Percentiles rank a stretch among this genome's conserved stretches.
Evolutionary conservation across 2,113 vertebrate genomes (phyloP).

Genomic region (Terrapene triunguis): DNA sequence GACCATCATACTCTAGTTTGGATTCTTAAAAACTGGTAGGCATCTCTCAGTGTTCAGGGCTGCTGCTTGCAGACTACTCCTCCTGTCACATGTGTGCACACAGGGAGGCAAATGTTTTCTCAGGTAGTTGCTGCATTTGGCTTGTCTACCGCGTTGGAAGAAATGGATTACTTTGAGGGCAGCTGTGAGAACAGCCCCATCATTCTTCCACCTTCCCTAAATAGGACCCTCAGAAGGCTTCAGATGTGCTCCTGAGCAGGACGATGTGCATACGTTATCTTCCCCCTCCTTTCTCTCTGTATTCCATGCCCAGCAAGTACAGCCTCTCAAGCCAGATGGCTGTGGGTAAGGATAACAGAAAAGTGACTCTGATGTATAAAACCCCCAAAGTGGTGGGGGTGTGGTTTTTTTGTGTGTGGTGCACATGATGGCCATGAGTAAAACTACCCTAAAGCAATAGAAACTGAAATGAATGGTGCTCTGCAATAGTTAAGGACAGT

Average conservation of each 20-base stretch:
- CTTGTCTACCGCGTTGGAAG: background rate
- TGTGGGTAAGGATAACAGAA: background rate
- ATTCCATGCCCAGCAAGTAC: no score
- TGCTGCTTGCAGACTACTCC: fast-evolving
- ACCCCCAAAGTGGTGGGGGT: no score
- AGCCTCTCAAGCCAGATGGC: no score
- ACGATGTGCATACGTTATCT: background rate
- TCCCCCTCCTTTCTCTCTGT: no score
- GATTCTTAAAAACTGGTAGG: background rate
- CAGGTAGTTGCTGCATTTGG: background rate
- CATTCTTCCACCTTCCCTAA: background rate
- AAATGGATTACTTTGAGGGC: background rate
- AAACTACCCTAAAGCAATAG: background rate
- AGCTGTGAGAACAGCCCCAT: no score
- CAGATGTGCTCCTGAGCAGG: background rate
- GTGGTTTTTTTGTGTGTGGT: no score
- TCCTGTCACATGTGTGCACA: fast-evolving
- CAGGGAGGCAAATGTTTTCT: background rate
- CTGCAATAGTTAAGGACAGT: no score
- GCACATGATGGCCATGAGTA: background rate
- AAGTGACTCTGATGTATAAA: background rate
- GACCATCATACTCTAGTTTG: background rate
- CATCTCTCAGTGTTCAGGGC: background rate
- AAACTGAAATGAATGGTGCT: background rate
- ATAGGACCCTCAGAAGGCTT: background rate